Evolutionary conservation across 2,113 vertebrate species (phyloP), one percentile per base, ranked within the genome.

Genomic region (Delphinus delphis): DNA sequence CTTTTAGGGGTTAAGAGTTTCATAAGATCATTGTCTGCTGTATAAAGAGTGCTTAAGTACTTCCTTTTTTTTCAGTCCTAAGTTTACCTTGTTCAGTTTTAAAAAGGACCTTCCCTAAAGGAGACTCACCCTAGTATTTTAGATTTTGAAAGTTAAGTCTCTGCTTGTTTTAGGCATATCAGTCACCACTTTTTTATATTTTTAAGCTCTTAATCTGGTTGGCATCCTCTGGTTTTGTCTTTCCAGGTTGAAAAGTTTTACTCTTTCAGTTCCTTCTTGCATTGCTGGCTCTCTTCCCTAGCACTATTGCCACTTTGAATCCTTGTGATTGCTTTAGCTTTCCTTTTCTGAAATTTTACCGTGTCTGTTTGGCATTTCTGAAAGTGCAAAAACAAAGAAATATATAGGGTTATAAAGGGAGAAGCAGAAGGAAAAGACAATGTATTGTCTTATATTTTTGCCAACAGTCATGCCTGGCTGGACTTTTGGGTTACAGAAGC

Each of bases 1-100:
- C 67, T 91, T 86, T 82, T 60, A 44, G 36, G 93, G 28, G 41
- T 93, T 88, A 76, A 96, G 79, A 89, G 50, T 73, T 96, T 95
- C 20, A 25, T 74, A 88, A 91, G 44, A 65, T 93, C 62, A 95
- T 96, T 82, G 55, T 65, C 41, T 41, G 93, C 31, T 79, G 15
- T 86, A 41, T 88, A 77, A 89, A 73, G 13, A 90, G 33, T n/a
- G 55, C 13, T 77, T 63, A 90, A 88, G 41, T 33, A 62, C 21
- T 65, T 47, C 18, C 21, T 26, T 20, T 62, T 58, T 47, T 84
- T 67, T 62, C 38, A 5, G 14, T 71, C 14, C 21, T 82, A 44
- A 50, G 4, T 55, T 95, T 95, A 68, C 9, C 18, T 71, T 94
- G 53, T 15, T 95, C 25, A 28, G 33, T 68, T 91, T 68, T 38